Evolutionary conservation across 2,888 invertebrate species (phyloP), one percentile per base, ranked within the genome.

Genomic region (Helleia helle): DNA sequence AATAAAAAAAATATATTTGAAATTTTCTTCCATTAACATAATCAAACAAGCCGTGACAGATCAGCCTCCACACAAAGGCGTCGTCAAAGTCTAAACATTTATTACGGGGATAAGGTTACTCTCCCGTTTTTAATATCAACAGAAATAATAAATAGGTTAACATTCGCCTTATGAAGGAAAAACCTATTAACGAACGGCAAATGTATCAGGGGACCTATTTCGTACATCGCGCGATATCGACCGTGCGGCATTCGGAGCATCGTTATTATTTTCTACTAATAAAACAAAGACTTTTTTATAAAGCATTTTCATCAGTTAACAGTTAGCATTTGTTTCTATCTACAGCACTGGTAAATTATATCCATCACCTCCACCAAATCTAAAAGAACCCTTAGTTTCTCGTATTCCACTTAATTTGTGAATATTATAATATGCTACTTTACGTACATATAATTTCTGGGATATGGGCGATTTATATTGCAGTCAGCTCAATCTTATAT

Each of bases 131-230:
- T 83, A 83, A 83, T 83, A 83, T 79, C 67, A 65, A 60, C 68
- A 65, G 70, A 62, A 39, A 73, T 80, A 80, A 84, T 83, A 83
- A 83, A 84, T 83, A 79, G 80, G 81, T 79, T 76, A 80, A 64
- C 77, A 81, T 83, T 81, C 80, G 69, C 77, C 74, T 83, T 83
- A 79, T 81, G 81, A 80, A 77, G 74, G 76, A 69, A 81, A 80
- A 80, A 79, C 77, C 76, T 83, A 83, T 83, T 81, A 83, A 81
- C 79, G 73, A 72, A 63, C 68, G 66, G 55, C 62, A 67, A 77
- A 81, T 74, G 79, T 81, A 81, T 81, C 74, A 75, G 69, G 67
- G 62, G 51, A 50, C 8, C n/a, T 8, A 56, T 75, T 69, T 61
- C 3, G 38, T 42, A 36, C 24, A 26, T 17, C 41, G 5, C 17